Base-by-base conservation (phyloP, 1,140 invertebrate species). In the Leucophenga varia region DNA sequence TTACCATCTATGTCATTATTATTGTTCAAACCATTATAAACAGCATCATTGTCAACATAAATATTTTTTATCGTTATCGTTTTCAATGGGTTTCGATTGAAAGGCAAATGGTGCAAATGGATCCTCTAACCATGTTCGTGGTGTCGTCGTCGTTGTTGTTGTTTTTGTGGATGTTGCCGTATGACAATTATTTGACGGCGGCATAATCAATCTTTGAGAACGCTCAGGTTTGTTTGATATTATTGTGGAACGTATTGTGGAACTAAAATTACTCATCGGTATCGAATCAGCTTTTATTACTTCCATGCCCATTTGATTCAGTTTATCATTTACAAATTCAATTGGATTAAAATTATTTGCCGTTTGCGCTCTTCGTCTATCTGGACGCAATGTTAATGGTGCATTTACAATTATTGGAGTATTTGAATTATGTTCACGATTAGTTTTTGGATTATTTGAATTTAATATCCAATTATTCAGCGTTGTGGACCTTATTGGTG, bases 231-330 rank as follows among this genome's bases (percentile, higher is more conserved):
- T n/a, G n/a, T n/a, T n/a, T n/a, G n/a, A n/a, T n/a, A n/a, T 43
- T 1, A 40, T 18, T 14, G 25, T 19, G 0, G 22, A n/a, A 1
- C 12, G 40, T 1, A 8, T 18, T 2, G 39, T 13, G 12, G 28
- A 20, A 2, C 46, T 43, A 13, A 4, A 25, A 8, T 14, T 22
- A 3, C 13, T 20, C 36, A 14, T 20, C 31, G 4, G 22, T 17
- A 12, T 16, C 42, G 21, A 34, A 37, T 32, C 19, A 1, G 57
- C 57, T 0, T 48, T 25, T 21, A 53, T 47, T 14, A 64, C 61
- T 1, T 55, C 7, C 61, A 64, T 61, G 34, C 61, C 61, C 32
- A 55, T 61, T 22, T 58, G 49, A 1, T 58, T 54, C 36, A 64
- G 8, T 3, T 43, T 48, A 1, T 65, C 52, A 31, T 64, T 65